phyloP scores from a whole-genome alignment of 2,888 invertebrate species.

The Drosophila kambysellisi region DNA sequence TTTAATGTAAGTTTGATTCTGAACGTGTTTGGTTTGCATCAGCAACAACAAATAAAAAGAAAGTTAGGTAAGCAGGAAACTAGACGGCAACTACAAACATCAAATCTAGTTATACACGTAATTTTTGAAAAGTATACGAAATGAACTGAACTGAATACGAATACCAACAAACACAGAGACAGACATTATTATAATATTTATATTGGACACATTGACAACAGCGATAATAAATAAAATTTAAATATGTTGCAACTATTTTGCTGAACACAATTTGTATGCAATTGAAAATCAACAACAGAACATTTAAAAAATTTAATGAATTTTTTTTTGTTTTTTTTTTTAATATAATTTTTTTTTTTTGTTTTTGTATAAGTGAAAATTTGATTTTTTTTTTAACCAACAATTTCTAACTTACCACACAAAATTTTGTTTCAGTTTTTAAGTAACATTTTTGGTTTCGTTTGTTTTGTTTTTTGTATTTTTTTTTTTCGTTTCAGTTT shows the following conservation, averaged over 20 bases:
- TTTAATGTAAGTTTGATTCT: background rate
- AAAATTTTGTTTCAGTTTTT: conserved; percentile 83
- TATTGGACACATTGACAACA: conserved; percentile 62
- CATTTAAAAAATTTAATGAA: conserved; percentile 41
- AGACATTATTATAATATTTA: conserved; percentile 36
- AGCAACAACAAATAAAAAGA: conserved; percentile 2
- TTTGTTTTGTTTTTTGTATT: conserved; percentile 30
- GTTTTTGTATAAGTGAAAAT: conserved; percentile 44
- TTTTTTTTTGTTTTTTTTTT: conserved; percentile 29
- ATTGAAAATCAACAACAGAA: conserved; percentile 72
- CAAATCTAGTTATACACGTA: conserved; percentile 15
- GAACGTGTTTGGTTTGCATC: conserved; percentile 1
- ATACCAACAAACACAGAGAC: conserved; percentile 42
- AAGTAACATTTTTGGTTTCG: conserved; percentile 63
- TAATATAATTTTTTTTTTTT: conserved; percentile 34
- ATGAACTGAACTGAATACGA: conserved; percentile 26
- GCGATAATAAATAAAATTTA: conserved; percentile 62
- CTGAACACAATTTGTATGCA: conserved; percentile 66
- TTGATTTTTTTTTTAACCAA: conserved; percentile 68
- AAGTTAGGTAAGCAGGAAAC: conserved; percentile 25
- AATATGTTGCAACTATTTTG: conserved; percentile 60
- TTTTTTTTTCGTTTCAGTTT: conserved; percentile 68
- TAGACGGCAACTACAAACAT: conserved; percentile 27
- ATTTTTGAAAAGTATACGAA: conserved; percentile 6
- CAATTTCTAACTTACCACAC: conserved; percentile 85